These are phyloP conservation scores for Odocoileus hemionus DNA, from an alignment of 2,113 vertebrate genomes.

Conservation along the genomic window DNA sequence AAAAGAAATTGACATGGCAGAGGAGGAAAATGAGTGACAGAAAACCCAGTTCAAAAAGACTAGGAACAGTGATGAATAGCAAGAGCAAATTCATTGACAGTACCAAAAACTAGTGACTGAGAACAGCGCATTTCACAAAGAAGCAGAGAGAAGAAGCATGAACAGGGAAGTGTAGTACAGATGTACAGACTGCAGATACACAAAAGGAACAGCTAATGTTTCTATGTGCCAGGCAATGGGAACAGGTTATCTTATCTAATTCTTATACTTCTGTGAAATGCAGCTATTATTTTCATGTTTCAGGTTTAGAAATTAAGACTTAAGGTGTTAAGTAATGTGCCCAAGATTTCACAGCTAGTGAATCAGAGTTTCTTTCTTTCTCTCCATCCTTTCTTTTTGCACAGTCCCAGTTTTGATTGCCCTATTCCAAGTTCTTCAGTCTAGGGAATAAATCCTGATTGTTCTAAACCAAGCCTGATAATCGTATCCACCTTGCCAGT, in stretches of 20 bases:
- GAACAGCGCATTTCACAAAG: neutral
- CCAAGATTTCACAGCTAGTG: neutral
- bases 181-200: too few relatives aligned
- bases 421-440: neutral
- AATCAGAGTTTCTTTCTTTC: neutral
- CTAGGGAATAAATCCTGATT: neutral
- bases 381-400: neutral
- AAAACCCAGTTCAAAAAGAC: neutral
- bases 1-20: neutral
- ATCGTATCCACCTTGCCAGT: fast-evolving
- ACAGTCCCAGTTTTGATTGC: neutral
- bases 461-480: neutral
- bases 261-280: neutral
- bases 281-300: neutral
- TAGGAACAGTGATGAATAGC: neutral
- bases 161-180: neutral
- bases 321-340: neutral
- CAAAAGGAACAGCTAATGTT: neutral
- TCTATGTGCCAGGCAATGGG: neutral
- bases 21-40: neutral
- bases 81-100: neutral
- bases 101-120: neutral
- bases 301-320: neutral
- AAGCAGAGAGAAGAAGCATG: neutral
- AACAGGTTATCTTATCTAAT: neutral